Evolutionary conservation across 2,113 vertebrate genomes (phyloP).

Genomic region (Stigmatopora argus): DNA sequence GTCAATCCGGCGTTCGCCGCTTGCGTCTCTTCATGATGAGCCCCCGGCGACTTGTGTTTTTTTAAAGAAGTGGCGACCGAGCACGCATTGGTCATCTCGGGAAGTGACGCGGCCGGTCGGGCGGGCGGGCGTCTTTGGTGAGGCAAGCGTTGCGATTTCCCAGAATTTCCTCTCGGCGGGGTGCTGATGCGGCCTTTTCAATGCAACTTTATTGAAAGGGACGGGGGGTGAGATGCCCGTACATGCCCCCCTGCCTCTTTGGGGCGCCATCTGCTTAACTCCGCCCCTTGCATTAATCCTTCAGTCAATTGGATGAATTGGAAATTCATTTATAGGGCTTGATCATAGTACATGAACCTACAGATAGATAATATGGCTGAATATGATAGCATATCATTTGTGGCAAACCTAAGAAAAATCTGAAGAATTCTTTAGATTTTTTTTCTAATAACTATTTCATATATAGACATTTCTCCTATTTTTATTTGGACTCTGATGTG

Average conservation of each 20-base stretch:
- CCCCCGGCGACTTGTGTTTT: conserved; percentile 22
- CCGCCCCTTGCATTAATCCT: too few species aligned
- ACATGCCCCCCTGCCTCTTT: conserved; percentile 15
- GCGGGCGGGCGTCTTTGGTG: conserved; percentile 44
- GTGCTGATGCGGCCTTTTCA: conserved; percentile 25
- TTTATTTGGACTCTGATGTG: not conserved
- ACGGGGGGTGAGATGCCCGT: conserved; percentile 1
- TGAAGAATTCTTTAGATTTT: too few species aligned
- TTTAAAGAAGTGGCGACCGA: conserved; percentile 61
- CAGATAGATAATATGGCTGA: too few species aligned
- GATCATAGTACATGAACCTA: too few species aligned
- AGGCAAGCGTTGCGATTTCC: conserved; percentile 67
- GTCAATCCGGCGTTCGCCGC: not conserved
- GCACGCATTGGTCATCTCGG: conserved; percentile 68
- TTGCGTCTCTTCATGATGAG: not conserved
- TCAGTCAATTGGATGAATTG: too few species aligned
- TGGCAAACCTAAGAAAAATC: too few species aligned
- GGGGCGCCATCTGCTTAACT: not conserved
- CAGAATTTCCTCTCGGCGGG: conserved; percentile 63
- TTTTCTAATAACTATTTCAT: too few species aligned
- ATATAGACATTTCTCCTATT: not conserved
- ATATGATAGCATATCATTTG: too few species aligned
- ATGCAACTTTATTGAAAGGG: not conserved
- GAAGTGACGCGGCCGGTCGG: conserved; percentile 66
- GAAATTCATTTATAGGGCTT: too few species aligned